Evolutionary conservation across 2,888 invertebrate species (phyloP).

Genomic region (Nomada ferruginata): DNA sequence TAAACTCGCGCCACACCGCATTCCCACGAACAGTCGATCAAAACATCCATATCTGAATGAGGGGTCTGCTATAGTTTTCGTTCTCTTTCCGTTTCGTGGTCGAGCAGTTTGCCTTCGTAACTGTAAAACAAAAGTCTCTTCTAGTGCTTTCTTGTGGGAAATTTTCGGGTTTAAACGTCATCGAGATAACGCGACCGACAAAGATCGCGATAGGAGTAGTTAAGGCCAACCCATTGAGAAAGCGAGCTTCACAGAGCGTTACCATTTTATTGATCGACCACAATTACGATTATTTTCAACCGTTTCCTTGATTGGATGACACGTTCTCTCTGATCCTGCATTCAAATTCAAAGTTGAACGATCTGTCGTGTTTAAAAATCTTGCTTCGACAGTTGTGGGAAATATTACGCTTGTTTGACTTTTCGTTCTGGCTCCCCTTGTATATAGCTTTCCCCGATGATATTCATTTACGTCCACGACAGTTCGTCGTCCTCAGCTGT

Average conservation of each 20-base stretch:
- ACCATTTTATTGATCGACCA: background rate
- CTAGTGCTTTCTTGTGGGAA: background rate
- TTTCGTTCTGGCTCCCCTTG: constrained; percentile 27
- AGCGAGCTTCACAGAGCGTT: background rate
- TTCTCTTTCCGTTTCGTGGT: background rate
- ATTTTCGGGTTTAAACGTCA: background rate
- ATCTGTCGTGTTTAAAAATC: background rate
- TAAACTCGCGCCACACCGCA: constrained; percentile 46
- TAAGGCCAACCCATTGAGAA: background rate
- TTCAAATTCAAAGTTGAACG: background rate
- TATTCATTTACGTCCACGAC: constrained; percentile 47
- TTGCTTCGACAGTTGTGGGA: background rate
- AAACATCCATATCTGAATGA: constrained; percentile 48
- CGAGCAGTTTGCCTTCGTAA: background rate
- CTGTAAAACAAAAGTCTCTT: background rate
- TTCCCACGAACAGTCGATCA: constrained; percentile 58
- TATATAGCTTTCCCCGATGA: constrained; percentile 44
- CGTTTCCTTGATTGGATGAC: background rate
- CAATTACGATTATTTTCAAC: background rate
- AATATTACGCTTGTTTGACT: constrained; percentile 21
- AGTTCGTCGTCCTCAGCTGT: constrained; percentile 43
- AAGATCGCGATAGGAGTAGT: background rate
- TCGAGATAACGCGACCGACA: background rate
- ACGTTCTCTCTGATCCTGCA: background rate
- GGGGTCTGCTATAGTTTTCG: background rate